A percentile compares a stretch with the other conserved stretches of the same genome.
Evolutionary conservation across 2,797 vertebrate species (phyloP).

Genomic region (Hipposideros larvatus): DNA sequence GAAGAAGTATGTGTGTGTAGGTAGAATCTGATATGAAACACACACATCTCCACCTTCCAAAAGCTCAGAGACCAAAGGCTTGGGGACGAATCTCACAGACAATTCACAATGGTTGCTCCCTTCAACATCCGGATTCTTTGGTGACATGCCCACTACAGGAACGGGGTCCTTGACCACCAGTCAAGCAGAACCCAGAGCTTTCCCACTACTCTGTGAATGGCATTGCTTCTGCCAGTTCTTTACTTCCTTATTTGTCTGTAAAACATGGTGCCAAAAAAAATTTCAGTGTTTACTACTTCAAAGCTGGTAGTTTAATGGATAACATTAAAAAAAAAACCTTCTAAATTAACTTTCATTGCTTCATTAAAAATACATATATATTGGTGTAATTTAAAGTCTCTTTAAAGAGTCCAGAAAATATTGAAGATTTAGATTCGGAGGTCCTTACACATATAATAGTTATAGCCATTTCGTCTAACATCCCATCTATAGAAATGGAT

Average conservation of each 20-base stretch:
- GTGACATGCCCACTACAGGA: background rate
- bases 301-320: background rate
- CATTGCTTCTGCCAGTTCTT: constrained; percentile 26
- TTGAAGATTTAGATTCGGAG: background rate
- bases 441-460: background rate
- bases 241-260: constrained; percentile 28
- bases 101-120: background rate
- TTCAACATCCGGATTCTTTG: background rate
- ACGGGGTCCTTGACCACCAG: background rate
- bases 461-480: background rate
- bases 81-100: background rate
- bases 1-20: background rate
- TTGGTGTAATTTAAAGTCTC: constrained; percentile 25
- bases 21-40: constrained; percentile 12
- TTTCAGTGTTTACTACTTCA: constrained; percentile 38
- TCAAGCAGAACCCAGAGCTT: background rate
- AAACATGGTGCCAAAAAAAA: background rate
- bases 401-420: constrained; percentile 42
- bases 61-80: background rate
- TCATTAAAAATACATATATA: background rate
- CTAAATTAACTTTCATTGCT: constrained; percentile 35
- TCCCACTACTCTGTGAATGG: background rate
- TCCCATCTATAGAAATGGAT: background rate
- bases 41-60: background rate
- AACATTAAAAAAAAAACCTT: background rate